Evolutionary conservation across 2,113 vertebrate species (phyloP), one percentile per base, ranked within the genome.

Genomic region (Dipodomys ordii): DNA sequence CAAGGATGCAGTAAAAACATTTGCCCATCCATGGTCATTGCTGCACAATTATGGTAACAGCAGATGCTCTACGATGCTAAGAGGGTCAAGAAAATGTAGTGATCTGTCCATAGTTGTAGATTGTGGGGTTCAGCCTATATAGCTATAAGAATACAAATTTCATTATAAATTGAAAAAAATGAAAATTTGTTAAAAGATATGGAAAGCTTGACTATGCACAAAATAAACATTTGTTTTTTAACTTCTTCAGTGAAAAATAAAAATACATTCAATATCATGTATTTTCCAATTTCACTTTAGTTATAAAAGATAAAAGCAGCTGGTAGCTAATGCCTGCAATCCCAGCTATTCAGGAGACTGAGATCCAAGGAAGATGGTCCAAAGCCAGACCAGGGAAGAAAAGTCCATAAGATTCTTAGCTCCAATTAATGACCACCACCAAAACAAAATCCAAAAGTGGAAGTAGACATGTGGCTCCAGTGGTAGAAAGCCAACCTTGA

Each of bases 151-250:
- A 79, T 53, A 82, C 25, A 49, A 57, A 93, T n/a, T 69, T 85
- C n/a, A 62, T 90, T 80, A 83, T 18, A 95, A 44, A 65, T 68
- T 64, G 32, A 83, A 83, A 94, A 89, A 39, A 95, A 87, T 7
- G n/a, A 25, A 19, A 30, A 90, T 84, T 85, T 65, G 86, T 76
- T 92, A 74, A 78, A 44, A 87, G 87, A 53, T 18, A 18, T 60
- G 20, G 6, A 32, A 84, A 90, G 44, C 39, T 74, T 92, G 46
- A 68, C 7, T 73, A 77, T 30, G 10, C 46, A 80, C 25, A 83
- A 86, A 95, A 90, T 77, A 77, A 90, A 68, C 12, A 72, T 86
- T 49, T 83, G 22, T 3, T 6, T 6, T 92, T 90, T 84, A 64
- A 44, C 65, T 82, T 74, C 35, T 84, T 84, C 67, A 30, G 27